These are phyloP conservation scores for Astyanax mexicanus DNA, from an alignment of 2,797 vertebrate species.

Conservation along the genomic window DNA sequence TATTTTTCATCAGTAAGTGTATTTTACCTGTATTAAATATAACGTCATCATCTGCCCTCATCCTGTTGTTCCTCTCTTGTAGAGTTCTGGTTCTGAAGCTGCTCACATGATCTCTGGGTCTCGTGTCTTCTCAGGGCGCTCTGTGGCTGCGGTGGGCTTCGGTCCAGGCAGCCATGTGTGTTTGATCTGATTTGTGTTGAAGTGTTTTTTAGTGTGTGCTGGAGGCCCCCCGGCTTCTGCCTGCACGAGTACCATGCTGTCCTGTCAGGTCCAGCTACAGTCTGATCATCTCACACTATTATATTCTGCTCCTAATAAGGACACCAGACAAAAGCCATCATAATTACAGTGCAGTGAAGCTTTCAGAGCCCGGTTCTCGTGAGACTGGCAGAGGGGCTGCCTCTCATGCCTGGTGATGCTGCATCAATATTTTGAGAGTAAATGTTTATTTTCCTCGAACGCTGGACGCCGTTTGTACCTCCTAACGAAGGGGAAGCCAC, in stretches of 20 bases:
- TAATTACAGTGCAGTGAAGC: conserved; percentile 1
- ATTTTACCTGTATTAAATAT: not conserved
- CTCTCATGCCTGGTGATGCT: conserved; percentile 12
- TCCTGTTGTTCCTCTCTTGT: not conserved
- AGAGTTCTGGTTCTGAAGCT: not conserved
- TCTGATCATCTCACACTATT: conserved; percentile 32
- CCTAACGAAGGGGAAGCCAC: conserved; percentile 15
- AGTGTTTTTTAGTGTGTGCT: conserved; percentile 34
- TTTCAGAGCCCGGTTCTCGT: conserved; percentile 7
- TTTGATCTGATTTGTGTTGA: conserved; percentile 46
- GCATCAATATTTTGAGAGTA: conserved; percentile 36
- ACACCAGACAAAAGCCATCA: conserved; percentile 5
- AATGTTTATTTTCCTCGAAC: conserved; percentile 19
- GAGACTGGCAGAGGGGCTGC: conserved; percentile 8
- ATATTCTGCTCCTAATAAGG: conserved; percentile 10
- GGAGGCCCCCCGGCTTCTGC: conserved; percentile 14
- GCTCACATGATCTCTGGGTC: conserved; percentile 13
- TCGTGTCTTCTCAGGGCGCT: conserved; percentile 4
- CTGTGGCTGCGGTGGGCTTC: conserved; percentile 6
- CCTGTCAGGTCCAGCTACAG: conserved; percentile 32
- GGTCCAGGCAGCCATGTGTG: conserved; percentile 21
- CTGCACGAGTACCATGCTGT: conserved; percentile 18
- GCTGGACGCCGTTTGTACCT: conserved; percentile 9
- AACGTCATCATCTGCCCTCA: not conserved
- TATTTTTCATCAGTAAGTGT: too few relatives aligned